Percentiles rank a stretch among this genome's conserved stretches.
These are phyloP conservation scores for Metacarcinus magister DNA, from an alignment of 2,888 invertebrate genomes.

Conservation along the genomic window DNA sequence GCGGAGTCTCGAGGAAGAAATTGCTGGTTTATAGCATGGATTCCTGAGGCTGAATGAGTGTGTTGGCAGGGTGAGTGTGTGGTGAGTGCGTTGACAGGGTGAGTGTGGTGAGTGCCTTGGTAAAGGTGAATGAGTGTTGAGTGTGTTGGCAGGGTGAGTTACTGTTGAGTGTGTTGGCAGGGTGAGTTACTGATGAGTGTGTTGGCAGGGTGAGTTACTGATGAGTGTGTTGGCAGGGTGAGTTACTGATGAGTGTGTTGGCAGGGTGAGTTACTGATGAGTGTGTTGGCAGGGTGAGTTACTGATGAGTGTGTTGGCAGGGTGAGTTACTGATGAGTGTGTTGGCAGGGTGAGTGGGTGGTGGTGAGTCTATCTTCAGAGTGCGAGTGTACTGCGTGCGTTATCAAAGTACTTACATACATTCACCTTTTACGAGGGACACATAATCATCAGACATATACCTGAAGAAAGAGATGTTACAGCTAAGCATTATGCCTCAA, in stretches of 20 bases:
- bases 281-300: too few relatives aligned
- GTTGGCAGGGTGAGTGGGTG: not conserved
- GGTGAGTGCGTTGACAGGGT: not conserved
- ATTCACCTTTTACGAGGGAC: not conserved
- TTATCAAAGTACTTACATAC: not conserved
- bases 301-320: too few relatives aligned
- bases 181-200: too few relatives aligned
- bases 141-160: too few relatives aligned
- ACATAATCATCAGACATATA: not conserved
- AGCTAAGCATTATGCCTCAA: not conserved
- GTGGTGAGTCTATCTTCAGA: not conserved
- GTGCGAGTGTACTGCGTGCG: not conserved
- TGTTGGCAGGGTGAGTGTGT: not conserved
- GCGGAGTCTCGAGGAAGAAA: not conserved
- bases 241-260: too few relatives aligned
- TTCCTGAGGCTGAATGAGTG: not conserved
- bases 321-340: too few relatives aligned
- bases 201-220: not conserved
- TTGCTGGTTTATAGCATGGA: not conserved
- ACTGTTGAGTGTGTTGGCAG: too few relatives aligned
- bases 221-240: not conserved
- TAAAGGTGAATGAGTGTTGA: not conserved
- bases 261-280: too few relatives aligned
- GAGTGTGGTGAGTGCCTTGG: not conserved
- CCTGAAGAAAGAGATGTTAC: not conserved